A percentile compares a stretch with the other conserved stretches of the same genome.
Evolutionary conservation across 2,113 vertebrate species (phyloP).

Genomic region (Saimiri boliviensis): DNA sequence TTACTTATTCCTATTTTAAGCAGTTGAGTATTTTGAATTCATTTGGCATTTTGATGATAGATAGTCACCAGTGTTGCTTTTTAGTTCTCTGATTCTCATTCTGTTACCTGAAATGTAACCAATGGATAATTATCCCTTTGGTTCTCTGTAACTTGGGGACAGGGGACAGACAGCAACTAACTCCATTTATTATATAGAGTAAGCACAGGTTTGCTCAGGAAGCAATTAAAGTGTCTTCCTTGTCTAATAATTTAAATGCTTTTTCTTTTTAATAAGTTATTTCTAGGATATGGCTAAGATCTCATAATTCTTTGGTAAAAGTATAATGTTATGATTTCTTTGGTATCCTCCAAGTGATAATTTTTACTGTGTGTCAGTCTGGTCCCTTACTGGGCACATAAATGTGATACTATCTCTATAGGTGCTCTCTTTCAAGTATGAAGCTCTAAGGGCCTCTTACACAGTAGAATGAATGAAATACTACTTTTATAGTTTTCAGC

Average conservation of each 20-base stretch:
- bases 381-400: background rate
- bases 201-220: background rate
- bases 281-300: background rate
- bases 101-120: background rate
- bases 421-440: background rate
- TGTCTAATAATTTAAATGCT: background rate
- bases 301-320: constrained; percentile 11
- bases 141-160: background rate
- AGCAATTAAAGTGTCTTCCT: background rate
- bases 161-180: background rate
- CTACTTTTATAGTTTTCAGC: constrained; percentile 46
- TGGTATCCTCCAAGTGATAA: background rate
- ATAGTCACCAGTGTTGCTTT: background rate
- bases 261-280: background rate
- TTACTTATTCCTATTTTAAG: background rate
- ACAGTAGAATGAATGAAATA: constrained; percentile 29
- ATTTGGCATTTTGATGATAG: background rate
- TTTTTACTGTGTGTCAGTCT: constrained; percentile 13
- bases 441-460: background rate
- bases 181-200: background rate
- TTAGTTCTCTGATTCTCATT: background rate
- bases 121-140: background rate
- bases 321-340: background rate
- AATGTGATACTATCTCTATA: background rate
- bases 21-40: background rate